Percentiles rank a stretch among this genome's conserved stretches.
phyloP scores from a whole-genome alignment of 1,140 invertebrate genomes.

The Drosophila persimilis region DNA sequence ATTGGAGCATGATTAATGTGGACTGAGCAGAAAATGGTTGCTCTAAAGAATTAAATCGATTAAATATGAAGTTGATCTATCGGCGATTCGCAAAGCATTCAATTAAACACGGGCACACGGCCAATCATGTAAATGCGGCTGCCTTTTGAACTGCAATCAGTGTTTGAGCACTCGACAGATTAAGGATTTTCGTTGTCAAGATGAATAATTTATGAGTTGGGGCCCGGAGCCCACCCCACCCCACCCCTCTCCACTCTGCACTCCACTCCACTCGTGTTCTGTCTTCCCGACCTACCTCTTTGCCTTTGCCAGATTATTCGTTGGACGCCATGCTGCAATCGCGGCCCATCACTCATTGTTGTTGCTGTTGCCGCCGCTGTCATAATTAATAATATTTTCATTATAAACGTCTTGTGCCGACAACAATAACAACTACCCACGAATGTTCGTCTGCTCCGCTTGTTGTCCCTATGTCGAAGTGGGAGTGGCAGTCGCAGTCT shows the following conservation, averaged over 20 bases:
- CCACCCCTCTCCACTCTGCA: too few relatives aligned
- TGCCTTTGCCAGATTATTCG: constrained; percentile 2
- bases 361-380: constrained; percentile 43
- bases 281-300: constrained; percentile 8
- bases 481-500: constrained; percentile 15
- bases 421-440: constrained; percentile 19
- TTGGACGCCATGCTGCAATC: constrained; percentile 41
- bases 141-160: constrained; percentile 77
- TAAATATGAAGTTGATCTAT: constrained; percentile 51
- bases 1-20: constrained; percentile 62
- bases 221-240: constrained; percentile 6
- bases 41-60: constrained; percentile 57
- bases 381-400: constrained; percentile 82
- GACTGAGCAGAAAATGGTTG: constrained; percentile 36
- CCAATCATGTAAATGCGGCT: constrained; percentile 62
- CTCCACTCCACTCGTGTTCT: background rate
- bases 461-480: background rate
- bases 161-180: constrained; percentile 44
- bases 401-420: constrained; percentile 77
- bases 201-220: constrained; percentile 72
- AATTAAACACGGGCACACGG: constrained; percentile 69
- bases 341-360: constrained; percentile 69
- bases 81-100: constrained; percentile 46
- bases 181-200: constrained; percentile 61
- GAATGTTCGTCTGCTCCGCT: constrained; percentile 37